Evolutionary conservation across 2,888 invertebrate species (phyloP).

Genomic region (Andrena praecox): DNA sequence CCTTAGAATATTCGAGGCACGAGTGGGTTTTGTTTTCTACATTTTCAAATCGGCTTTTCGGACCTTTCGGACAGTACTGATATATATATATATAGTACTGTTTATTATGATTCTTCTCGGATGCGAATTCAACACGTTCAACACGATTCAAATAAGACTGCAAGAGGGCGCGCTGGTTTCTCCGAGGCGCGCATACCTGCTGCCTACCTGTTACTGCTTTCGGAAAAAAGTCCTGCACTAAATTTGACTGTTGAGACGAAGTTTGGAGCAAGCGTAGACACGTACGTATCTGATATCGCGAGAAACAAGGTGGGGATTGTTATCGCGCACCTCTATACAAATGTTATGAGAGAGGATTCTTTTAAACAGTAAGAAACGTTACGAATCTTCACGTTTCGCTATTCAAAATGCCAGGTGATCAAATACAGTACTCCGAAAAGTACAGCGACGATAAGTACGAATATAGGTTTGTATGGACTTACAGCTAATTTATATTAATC

Average conservation of each 20-base stretch:
- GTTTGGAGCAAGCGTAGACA: too few relatives aligned
- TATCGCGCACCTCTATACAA: not conserved
- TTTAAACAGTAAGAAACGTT: not conserved
- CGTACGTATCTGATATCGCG: not conserved
- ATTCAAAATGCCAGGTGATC: constrained; percentile 89
- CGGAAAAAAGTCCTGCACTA: constrained; percentile 3
- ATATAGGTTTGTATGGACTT: constrained; percentile 89
- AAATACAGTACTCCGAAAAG: constrained; percentile 97
- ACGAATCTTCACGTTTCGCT: not conserved
- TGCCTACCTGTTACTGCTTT: constrained; percentile 26
- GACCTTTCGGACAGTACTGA: not conserved
- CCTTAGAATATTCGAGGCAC: too few relatives aligned
- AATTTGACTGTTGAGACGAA: not conserved
- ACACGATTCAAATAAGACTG: not conserved
- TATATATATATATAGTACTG: not conserved
- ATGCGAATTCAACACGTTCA: too few relatives aligned
- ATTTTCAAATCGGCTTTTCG: too few relatives aligned
- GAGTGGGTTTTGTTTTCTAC: too few relatives aligned
- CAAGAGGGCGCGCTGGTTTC: constrained; percentile 25
- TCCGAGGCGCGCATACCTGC: constrained; percentile 1
- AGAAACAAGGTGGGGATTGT: constrained; percentile 5
- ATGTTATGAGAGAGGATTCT: constrained; percentile 20
- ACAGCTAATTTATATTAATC: constrained; percentile 1
- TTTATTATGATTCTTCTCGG: not conserved
- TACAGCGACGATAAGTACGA: constrained; percentile 95